Conservation (phyloP, 2,797 vertebrate species). For the Tinamus major region DNA sequence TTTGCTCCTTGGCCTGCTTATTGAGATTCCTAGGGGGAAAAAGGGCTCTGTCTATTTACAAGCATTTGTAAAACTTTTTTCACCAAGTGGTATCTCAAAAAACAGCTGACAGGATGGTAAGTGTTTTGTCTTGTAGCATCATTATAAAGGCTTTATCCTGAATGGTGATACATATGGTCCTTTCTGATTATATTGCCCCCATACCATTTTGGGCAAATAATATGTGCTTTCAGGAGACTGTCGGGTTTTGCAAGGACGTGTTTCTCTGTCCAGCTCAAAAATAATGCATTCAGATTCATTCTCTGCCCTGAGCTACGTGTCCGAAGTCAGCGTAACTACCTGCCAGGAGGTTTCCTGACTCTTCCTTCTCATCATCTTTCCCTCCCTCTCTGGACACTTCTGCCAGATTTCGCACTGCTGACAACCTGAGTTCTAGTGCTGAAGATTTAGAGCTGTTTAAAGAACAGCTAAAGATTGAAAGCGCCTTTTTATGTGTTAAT, state of each 20-base stretch:
- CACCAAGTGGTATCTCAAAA: background rate
- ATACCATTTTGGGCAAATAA: background rate
- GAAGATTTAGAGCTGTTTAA: background rate
- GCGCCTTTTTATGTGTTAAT: background rate
- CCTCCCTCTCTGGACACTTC: background rate
- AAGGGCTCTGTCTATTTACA: background rate
- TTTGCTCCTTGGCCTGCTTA: slow-evolving; percentile 20
- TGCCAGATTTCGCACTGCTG: background rate
- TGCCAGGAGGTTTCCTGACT: background rate
- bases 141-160: background rate
- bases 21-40: slow-evolving; percentile 30
- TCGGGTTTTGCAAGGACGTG: background rate
- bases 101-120: background rate
- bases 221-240: background rate
- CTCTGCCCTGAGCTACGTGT: background rate
- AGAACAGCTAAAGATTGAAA: background rate
- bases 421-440: background rate
- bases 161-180: background rate
- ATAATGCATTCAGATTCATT: background rate
- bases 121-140: background rate
- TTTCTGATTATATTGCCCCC: background rate
- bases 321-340: background rate
- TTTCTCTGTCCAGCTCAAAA: background rate
- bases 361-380: background rate
- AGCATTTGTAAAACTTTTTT: background rate